phyloP scores from a whole-genome alignment of 1,140 invertebrate genomes.

The Apis mellifera region Amel_HAv3.1 CM009937.2:173001-173500 shows the following conservation, averaged over 20 bases:
- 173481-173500: conserved; percentile 27
- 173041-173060: conserved; percentile 11
- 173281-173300: conserved; percentile 61
- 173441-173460: conserved; percentile 56
- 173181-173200: conserved; percentile 81
- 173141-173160: conserved; percentile 76
- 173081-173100: conserved; percentile 43
- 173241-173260: conserved; percentile 67
- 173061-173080: neutral
- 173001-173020: neutral
- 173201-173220: conserved; percentile 80
- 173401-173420: conserved; percentile 61
- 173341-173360: conserved; percentile 53
- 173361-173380: conserved; percentile 15
- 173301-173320: conserved; percentile 61
- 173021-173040: conserved; percentile 7
- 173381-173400: conserved; percentile 52
- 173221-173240: conserved; percentile 75
- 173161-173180: conserved; percentile 82
- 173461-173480: conserved; percentile 53
- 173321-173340: conserved; percentile 43
- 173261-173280: conserved; percentile 56
- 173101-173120: conserved; percentile 62
- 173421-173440: conserved; percentile 62
- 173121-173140: conserved; percentile 66